Conservation (phyloP, 2,888 invertebrate genomes). For the Eurytoma californica region DNA sequence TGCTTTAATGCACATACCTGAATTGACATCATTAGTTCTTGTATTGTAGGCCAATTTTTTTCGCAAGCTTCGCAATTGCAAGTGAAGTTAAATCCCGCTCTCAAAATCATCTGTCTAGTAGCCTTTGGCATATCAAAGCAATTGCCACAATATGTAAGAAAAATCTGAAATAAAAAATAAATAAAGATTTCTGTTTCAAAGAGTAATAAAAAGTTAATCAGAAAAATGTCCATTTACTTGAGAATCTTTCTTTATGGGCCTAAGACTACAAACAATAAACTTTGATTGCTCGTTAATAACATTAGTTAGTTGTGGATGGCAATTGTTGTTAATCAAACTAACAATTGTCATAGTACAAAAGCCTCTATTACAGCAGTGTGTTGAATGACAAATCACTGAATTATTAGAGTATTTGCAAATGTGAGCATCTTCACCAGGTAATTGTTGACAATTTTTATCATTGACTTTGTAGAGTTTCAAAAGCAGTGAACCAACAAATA, state of each 20-base stretch:
- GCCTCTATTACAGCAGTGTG: conserved; percentile 18
- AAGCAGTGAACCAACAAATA: conserved; percentile 80
- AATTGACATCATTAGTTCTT: conserved; percentile 20
- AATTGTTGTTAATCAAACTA: conserved; percentile 90
- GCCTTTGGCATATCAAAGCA: conserved; percentile 30
- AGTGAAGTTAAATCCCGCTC: conserved; percentile 84
- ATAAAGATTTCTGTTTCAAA: background rate
- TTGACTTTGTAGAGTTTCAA: conserved; percentile 69
- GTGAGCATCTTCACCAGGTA: background rate
- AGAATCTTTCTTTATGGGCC: conserved; percentile 82
- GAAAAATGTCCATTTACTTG: conserved; percentile 72
- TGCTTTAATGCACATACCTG: background rate
- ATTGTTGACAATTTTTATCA: conserved; percentile 1
- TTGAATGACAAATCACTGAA: background rate
- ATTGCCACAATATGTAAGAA: background rate
- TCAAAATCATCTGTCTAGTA: conserved; percentile 68
- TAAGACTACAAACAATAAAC: conserved; percentile 78
- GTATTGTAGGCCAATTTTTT: conserved; percentile 80
- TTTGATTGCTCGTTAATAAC: conserved; percentile 75
- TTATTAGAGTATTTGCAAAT: conserved; percentile 65
- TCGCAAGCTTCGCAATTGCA: conserved; percentile 87
- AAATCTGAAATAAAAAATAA: conserved; percentile 37
- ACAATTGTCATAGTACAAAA: conserved; percentile 80
- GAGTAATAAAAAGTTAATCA: background rate
- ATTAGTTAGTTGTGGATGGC: conserved; percentile 87